Evolutionary conservation across 2,888 invertebrate species (phyloP), one percentile per base, ranked within the genome.

Genomic region (Gibbula magus): DNA sequence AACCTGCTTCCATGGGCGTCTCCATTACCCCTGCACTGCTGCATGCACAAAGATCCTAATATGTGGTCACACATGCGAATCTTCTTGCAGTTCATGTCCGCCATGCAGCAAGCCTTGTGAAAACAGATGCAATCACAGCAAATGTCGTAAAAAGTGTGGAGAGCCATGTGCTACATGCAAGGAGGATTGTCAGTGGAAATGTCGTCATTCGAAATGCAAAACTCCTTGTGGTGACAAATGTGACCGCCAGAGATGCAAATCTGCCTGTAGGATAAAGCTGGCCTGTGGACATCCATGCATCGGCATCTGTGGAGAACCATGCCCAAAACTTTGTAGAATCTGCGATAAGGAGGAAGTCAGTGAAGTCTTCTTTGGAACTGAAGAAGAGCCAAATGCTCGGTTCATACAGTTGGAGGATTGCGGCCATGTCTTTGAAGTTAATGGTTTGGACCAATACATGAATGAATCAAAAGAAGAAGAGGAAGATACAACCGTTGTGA

Each of bases 261-360:
- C 77, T n/a, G 79, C 79, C 13, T 90, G 89, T 77, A 54, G 66
- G 10, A 78, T 84, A 61, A 25, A 25, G 39, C 76, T 88, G 1
- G 8, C 75, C 85, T 96, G 96, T 92, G 93, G 93, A 0, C 96
- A 96, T 92, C 89, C 89, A 8, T 90, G 96, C 92, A 94, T 95
- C 89, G 96, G 96, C n/a, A 94, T 95, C 75, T 96, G 96, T 93
- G 95, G 95, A 13, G 96, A 96, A 91, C 95, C 93, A 16, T 96
- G 96, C 91, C 95, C 95, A 29, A 91, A 91, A 54, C 87, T 94
- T 79, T 96, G 96, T 92, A 91, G 93, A 35, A 67, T 89, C 18
- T 96, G 96, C 92, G 88, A 94, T 56, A 78, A 85, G 39, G 88
- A 90, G 2, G 51, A 75, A 52, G 25, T 83, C 7, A 79, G 66